Conservation (phyloP, 2,888 invertebrate species). For the Ptychoptera albimana region DNA sequence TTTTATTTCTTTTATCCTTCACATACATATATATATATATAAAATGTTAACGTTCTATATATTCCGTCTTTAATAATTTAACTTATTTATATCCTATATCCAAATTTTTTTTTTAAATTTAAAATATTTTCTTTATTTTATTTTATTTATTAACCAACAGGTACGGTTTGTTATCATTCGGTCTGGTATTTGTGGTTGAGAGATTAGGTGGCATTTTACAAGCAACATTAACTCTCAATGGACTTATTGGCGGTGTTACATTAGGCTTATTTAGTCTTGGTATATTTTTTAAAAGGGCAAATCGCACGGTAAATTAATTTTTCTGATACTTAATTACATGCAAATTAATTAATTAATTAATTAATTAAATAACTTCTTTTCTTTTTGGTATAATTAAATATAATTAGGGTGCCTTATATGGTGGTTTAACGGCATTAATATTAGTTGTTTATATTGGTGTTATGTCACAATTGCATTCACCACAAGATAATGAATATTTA, state of each 20-base stretch:
- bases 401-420: slow-evolving; percentile 25
- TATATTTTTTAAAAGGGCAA: slow-evolving; percentile 79
- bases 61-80: too few species aligned
- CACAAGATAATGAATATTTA: slow-evolving; percentile 17
- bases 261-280: slow-evolving; percentile 76
- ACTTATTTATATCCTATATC: too few species aligned
- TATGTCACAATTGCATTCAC: slow-evolving; percentile 22
- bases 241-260: slow-evolving; percentile 77
- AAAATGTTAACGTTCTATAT: too few species aligned
- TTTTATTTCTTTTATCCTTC: too few species aligned
- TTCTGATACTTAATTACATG: neutral
- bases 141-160: slow-evolving; percentile 10
- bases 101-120: neutral
- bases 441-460: slow-evolving; percentile 28
- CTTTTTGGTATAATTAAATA: neutral
- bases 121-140: too few species aligned
- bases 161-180: slow-evolving; percentile 62
- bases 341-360: too few species aligned
- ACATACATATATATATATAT: too few species aligned
- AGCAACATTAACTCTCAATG: slow-evolving; percentile 75
- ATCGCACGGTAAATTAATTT: slow-evolving; percentile 44
- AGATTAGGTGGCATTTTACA: slow-evolving; percentile 76
- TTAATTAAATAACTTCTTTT: too few species aligned
- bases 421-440: slow-evolving; percentile 22
- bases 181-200: slow-evolving; percentile 72